Base-by-base conservation (phyloP, 2,888 invertebrate species). In the Troides oblongomaculatus region DNA sequence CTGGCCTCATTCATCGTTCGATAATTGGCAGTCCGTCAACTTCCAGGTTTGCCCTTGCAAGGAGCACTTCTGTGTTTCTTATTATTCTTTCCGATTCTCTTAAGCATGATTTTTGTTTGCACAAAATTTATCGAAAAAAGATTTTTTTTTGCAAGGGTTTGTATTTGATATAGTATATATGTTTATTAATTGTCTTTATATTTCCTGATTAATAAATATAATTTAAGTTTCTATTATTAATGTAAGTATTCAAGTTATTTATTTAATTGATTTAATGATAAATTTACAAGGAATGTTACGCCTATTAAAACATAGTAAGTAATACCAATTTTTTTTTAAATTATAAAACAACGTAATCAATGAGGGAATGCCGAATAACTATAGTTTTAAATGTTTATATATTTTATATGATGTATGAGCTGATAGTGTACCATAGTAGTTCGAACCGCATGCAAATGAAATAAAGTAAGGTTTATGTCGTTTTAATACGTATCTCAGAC, bases 21-120 rank as follows among this genome's bases (percentile, higher is more conserved):
- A 87, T 87, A 87, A 83, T 88, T 91, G 91, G 91, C 91, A 89
- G 73, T 73, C 72, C 77, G 83, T 85, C 91, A 90, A 90, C 84
- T 80, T 78, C 75, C 77, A 75, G 77, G 71, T 71, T 75, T 83
- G 84, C 85, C 86, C 88, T 88, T 87, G 86, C 79, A 73, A 74
- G 66, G 70, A 73, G 66, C 65, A 72, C 71, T 69, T 66, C 71
- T 72, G 65, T 70, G 71, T 71, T 71, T 66, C n/a, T 57, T 57
- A 64, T 64, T 53, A 10, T 63, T 18, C 43, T 14, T 46, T 43
- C 14, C 62, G 21, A 53, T 53, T 53, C 53, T 53, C 6, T 53
- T 53, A n/a, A n/a, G 53, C 5, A 18, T 53, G 7, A 53, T 53
- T 53, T 53, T 2, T 12, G 14, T 14, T 14, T 46, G 12, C 4